These are phyloP conservation scores for Macrostomum lignano DNA, from an alignment of 1,140 invertebrate genomes.

Conservation along the genomic window DNA sequence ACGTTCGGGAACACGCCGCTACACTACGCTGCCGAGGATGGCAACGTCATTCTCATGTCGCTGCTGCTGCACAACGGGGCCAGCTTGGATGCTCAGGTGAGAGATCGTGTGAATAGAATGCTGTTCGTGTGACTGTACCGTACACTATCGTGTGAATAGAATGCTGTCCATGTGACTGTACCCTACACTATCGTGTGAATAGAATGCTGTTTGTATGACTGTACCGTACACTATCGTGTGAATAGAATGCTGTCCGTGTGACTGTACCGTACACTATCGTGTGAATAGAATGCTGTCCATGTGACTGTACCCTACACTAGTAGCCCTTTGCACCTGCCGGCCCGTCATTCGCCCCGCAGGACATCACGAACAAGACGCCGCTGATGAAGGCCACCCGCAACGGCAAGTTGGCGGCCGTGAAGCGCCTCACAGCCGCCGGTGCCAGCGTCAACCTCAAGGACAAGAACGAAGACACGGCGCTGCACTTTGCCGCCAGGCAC, in stretches of 20 bases:
- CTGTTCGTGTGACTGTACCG: too few relatives aligned
- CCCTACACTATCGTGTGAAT: too few relatives aligned
- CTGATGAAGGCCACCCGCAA: conserved; percentile 26
- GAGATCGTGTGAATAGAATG: too few relatives aligned
- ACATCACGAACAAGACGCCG: conserved; percentile 25
- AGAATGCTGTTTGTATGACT: too few relatives aligned
- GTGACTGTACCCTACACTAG: too few relatives aligned
- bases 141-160: too few relatives aligned
- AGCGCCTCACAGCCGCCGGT: conserved; percentile 15
- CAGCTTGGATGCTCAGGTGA: conserved; percentile 13
- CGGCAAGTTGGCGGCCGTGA: conserved; percentile 17
- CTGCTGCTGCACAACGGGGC: conserved; percentile 18
- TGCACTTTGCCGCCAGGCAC: conserved; percentile 36
- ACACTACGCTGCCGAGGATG: conserved; percentile 25
- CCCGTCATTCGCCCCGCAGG: conserved; percentile 9
- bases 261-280: too few relatives aligned
- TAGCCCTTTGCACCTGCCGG: too few relatives aligned
- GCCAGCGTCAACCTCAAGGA: conserved; percentile 60
- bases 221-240: too few relatives aligned
- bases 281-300: too few relatives aligned
- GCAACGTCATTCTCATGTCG: conserved; percentile 21
- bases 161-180: too few relatives aligned
- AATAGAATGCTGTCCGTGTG: too few relatives aligned
- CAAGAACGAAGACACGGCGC: conserved; percentile 73
- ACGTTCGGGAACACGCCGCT: conserved; percentile 24